Evolutionary conservation across 2,113 vertebrate species (phyloP).

Genomic region (Pachyramphus minor): DNA sequence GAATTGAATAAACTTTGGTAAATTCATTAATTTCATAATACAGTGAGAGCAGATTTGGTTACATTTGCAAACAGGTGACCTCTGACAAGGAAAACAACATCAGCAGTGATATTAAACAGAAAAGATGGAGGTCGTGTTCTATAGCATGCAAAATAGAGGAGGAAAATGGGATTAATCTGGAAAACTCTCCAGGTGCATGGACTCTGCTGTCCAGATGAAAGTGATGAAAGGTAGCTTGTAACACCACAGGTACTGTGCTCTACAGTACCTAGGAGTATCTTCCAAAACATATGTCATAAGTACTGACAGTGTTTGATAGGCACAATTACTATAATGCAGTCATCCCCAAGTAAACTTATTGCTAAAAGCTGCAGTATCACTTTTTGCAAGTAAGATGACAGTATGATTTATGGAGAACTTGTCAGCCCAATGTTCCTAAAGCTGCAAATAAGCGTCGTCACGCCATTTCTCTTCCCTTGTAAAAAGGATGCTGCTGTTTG

Average conservation of each 20-base stretch:
- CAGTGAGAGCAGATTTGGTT: slow-evolving; percentile 17
- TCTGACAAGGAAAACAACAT: slow-evolving; percentile 6
- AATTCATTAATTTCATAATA: background rate
- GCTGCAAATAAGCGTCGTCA: slow-evolving; percentile 38
- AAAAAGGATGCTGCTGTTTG: slow-evolving; percentile 63
- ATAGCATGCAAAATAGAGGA: slow-evolving; percentile 43
- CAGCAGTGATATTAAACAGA: slow-evolving; percentile 11
- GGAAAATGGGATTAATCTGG: background rate
- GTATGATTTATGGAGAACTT: slow-evolving; percentile 51
- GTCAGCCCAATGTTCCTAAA: slow-evolving; percentile 28
- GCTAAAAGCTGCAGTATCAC: slow-evolving; percentile 77
- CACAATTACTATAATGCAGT: slow-evolving; percentile 74
- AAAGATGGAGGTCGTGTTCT: slow-evolving; percentile 16
- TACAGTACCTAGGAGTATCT: slow-evolving; percentile 34
- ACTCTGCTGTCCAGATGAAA: slow-evolving; percentile 2
- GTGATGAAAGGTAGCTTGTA: slow-evolving; percentile 47
- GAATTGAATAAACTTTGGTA: slow-evolving; percentile 20
- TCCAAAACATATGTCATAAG: slow-evolving; percentile 61
- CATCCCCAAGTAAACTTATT: slow-evolving; percentile 78
- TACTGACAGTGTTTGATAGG: slow-evolving; percentile 74
- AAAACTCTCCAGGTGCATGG: background rate
- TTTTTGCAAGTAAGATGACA: slow-evolving; percentile 68
- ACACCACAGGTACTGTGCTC: slow-evolving; percentile 20
- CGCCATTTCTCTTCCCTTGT: slow-evolving; percentile 52
- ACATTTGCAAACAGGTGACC: background rate